phyloP scores from a whole-genome alignment of 2,888 invertebrate species.

The Xestobium rufovillosum region DNA sequence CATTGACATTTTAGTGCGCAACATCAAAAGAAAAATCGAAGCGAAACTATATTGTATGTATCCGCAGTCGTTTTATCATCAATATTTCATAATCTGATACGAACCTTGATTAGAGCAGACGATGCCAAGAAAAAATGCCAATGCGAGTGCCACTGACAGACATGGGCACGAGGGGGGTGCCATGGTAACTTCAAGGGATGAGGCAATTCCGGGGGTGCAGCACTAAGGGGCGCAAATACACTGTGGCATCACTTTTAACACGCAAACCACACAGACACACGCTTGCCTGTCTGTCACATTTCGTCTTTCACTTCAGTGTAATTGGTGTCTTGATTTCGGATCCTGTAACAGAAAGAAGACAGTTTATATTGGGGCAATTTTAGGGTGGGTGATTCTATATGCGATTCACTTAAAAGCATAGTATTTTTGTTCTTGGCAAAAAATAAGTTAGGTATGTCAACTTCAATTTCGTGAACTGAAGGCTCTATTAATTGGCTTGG shows the following conservation, averaged over 20 bases:
- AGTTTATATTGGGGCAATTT: slow-evolving; percentile 14
- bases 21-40: slow-evolving; percentile 1
- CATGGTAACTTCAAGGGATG: slow-evolving; percentile 30
- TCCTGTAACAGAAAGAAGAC: slow-evolving; percentile 25
- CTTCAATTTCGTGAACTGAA: no score
- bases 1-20: not conserved
- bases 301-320: slow-evolving; percentile 15
- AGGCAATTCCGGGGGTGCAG: slow-evolving; percentile 26
- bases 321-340: no score
- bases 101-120: slow-evolving; percentile 33
- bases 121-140: slow-evolving; percentile 32
- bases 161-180: slow-evolving; percentile 28
- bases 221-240: slow-evolving; percentile 27
- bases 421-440: no score
- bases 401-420: no score
- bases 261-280: slow-evolving; percentile 25
- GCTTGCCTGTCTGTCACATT: slow-evolving; percentile 23
- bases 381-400: no score
- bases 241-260: slow-evolving; percentile 27
- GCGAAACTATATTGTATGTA: no score
- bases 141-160: slow-evolving; percentile 33
- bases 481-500: no score
- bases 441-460: no score
- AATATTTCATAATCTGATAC: slow-evolving; percentile 29
- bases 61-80: slow-evolving; percentile 17